A percentile compares a stretch with the other conserved stretches of the same genome.
Conservation (phyloP, 2,797 vertebrate genomes). For the Semaprochilodus insignis region DNA sequence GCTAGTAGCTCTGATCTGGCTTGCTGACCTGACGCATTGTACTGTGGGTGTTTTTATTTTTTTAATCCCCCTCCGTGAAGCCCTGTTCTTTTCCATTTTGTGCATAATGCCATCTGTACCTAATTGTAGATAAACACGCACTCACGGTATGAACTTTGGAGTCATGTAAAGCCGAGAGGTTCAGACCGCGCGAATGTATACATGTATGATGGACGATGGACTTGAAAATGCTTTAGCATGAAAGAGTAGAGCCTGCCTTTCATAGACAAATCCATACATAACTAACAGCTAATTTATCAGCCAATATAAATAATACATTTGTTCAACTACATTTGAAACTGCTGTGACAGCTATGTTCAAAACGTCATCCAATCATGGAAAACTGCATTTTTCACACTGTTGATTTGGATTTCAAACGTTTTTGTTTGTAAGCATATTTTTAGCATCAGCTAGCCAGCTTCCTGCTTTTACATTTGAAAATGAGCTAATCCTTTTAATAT, state of each 20-base stretch:
- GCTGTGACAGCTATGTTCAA: neutral
- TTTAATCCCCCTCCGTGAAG: neutral
- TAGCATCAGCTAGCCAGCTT: neutral
- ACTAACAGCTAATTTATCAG: too few relatives aligned
- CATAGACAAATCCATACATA: neutral
- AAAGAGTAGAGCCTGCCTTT: neutral
- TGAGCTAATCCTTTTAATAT: too few relatives aligned
- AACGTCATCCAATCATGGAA: neutral
- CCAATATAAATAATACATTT: too few relatives aligned
- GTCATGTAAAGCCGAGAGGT: slow-evolving; percentile 25
- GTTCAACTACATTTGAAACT: neutral
- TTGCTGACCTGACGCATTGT: neutral
- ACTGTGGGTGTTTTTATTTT: neutral
- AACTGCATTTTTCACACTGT: neutral
- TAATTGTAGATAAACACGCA: slow-evolving; percentile 60
- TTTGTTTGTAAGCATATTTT: neutral
- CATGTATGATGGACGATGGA: slow-evolving; percentile 4
- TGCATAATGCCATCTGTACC: slow-evolving; percentile 47
- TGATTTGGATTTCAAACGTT: neutral
- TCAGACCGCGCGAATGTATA: slow-evolving; percentile 23
- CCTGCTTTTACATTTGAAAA: neutral
- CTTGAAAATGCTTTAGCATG: neutral
- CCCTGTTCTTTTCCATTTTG: neutral
- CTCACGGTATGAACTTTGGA: slow-evolving; percentile 68
- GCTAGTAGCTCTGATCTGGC: neutral